Conservation (phyloP, 2,888 invertebrate genomes). For the Ennomos fuscantarius region DNA sequence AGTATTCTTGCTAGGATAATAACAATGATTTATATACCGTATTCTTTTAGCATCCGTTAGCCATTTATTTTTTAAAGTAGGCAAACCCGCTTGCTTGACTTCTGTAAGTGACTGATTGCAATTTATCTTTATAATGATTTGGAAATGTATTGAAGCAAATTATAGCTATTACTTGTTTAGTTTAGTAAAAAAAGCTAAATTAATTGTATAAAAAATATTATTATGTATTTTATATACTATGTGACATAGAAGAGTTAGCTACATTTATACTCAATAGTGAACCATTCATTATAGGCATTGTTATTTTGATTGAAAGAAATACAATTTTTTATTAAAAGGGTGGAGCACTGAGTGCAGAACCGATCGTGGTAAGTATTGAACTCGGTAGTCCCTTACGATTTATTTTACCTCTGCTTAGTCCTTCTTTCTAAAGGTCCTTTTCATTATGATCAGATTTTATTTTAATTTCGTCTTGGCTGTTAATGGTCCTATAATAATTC, state of each 20-base stretch:
- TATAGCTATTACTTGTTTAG: too few species aligned
- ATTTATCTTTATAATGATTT: too few species aligned
- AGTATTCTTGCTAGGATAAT: too few species aligned
- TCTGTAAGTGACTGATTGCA: too few species aligned
- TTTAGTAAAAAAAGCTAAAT: too few species aligned
- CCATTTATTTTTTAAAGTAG: too few species aligned
- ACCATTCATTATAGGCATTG: slow-evolving; percentile 19
- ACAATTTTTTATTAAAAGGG: slow-evolving; percentile 84
- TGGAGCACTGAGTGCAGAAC: slow-evolving; percentile 95
- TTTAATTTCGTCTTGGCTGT: slow-evolving; percentile 3
- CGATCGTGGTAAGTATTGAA: slow-evolving; percentile 95
- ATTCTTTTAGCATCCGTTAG: too few species aligned
- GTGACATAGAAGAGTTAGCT: slow-evolving; percentile 6
- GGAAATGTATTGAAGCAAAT: too few species aligned
- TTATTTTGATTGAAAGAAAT: slow-evolving; percentile 34
- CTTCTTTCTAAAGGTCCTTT: slow-evolving; percentile 9
- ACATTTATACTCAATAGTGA: neutral
- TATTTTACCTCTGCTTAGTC: slow-evolving; percentile 17
- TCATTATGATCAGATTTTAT: slow-evolving; percentile 3
- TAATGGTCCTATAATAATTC: neutral
- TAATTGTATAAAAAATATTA: too few species aligned
- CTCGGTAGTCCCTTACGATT: slow-evolving; percentile 24
- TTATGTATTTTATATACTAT: neutral
- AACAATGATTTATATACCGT: too few species aligned
- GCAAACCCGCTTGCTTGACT: too few species aligned